Percentiles rank a stretch among this genome's conserved stretches.
phyloP scores from a whole-genome alignment of 2,797 vertebrate genomes.

The Myiotriccus ornatus region DNA sequence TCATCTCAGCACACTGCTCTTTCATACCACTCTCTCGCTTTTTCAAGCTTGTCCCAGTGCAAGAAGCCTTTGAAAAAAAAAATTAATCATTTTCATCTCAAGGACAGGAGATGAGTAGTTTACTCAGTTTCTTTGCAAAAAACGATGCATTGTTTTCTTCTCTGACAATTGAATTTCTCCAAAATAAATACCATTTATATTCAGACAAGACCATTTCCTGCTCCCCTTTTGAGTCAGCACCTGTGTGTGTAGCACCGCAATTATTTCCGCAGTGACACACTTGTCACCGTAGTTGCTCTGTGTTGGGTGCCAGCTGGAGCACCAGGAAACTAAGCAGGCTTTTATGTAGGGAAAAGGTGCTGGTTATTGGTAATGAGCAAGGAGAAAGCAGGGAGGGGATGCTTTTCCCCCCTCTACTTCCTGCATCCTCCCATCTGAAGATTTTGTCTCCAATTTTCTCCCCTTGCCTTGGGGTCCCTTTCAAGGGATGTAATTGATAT shows the following conservation, averaged over 20 bases:
- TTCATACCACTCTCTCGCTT: not conserved
- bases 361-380: not conserved
- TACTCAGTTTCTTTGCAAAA: not conserved
- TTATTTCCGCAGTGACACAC: not conserved
- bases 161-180: not conserved
- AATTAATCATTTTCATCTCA: not conserved
- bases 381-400: not conserved
- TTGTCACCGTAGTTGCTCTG: not conserved
- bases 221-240: not conserved
- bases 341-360: not conserved
- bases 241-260: not conserved
- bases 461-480: slow-evolving; percentile 61
- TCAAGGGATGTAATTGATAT: slow-evolving; percentile 70
- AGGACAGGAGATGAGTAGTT: not conserved
- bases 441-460: slow-evolving; percentile 58
- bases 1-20: not conserved
- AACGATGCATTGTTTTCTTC: not conserved
- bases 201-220: not conserved
- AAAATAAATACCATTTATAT: not conserved
- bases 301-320: not conserved
- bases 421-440: slow-evolving; percentile 1
- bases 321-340: not conserved
- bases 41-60: not conserved
- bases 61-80: not conserved
- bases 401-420: not conserved